Conservation (phyloP, 1,140 invertebrate genomes). For the Panonychus citri region DNA sequence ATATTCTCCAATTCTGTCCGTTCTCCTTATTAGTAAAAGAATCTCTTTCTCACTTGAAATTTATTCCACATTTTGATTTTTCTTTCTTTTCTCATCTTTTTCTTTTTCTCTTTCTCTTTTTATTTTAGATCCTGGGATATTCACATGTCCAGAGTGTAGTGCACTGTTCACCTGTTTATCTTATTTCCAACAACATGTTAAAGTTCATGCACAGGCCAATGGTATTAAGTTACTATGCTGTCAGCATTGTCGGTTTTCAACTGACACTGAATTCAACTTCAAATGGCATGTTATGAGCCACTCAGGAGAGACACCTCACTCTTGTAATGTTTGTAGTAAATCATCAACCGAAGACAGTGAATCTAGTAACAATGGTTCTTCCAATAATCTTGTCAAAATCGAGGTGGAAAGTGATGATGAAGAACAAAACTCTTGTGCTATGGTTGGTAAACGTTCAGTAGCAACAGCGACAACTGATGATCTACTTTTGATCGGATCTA, state of each 20-base stretch:
- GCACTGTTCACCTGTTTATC: constrained; percentile 12
- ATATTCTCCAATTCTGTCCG: too few species aligned
- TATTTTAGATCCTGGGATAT: constrained; percentile 6
- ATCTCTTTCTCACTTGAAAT: not conserved
- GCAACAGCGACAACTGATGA: constrained; percentile 7
- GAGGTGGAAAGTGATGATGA: constrained; percentile 1
- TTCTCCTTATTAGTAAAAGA: too few species aligned
- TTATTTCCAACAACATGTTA: constrained; percentile 11
- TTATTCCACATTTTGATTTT: not conserved
- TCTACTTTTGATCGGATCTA: not conserved
- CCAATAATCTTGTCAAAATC: constrained; percentile 1
- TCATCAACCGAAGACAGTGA: not conserved
- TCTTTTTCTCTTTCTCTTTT: not conserved
- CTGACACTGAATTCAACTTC: constrained; percentile 5
- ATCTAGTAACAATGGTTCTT: not conserved
- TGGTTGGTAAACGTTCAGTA: constrained; percentile 5
- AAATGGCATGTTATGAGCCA: constrained; percentile 11
- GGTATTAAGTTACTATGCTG: constrained; percentile 8
- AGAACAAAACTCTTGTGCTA: not conserved
- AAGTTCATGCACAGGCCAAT: constrained; percentile 6
- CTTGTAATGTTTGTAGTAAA: constrained; percentile 8
- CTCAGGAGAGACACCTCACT: constrained; percentile 2
- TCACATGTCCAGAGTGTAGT: constrained; percentile 11
- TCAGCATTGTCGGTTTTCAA: constrained; percentile 7
- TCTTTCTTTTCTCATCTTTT: not conserved